phyloP scores from a whole-genome alignment of 37 sponge, comb jelly and placozoan species.

The Halichondria panicea region DNA sequence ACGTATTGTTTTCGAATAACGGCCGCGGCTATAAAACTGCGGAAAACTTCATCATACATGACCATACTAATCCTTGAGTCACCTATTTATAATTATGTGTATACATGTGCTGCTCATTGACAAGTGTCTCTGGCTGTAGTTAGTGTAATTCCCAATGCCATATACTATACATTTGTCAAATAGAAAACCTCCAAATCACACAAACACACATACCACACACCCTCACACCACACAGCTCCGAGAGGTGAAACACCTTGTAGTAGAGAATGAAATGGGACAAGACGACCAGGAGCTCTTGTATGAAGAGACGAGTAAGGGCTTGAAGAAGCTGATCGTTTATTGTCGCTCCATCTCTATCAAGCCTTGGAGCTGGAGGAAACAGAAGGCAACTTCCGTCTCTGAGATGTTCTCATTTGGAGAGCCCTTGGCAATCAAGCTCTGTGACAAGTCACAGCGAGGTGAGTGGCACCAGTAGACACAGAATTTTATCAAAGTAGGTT shows the following conservation, averaged over 20 bases:
- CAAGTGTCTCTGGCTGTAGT: no score
- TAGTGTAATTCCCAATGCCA: no score
- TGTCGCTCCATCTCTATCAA: slow-evolving; percentile 57
- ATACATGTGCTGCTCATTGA: no score
- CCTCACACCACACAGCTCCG: neutral
- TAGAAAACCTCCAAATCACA: neutral
- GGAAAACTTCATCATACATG: no score
- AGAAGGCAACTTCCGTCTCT: slow-evolving; percentile 36
- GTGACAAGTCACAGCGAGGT: slow-evolving; percentile 38
- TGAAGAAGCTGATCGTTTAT: slow-evolving; percentile 48
- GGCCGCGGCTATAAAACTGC: no score
- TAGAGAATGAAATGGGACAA: slow-evolving; percentile 3
- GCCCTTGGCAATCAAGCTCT: slow-evolving; percentile 30
- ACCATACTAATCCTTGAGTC: no score
- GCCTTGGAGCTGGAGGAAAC: slow-evolving; percentile 62
- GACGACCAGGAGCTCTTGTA: slow-evolving; percentile 60
- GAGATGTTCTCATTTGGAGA: slow-evolving; percentile 84
- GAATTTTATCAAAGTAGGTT: no score
- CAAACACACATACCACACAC: neutral
- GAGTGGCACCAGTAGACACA: neutral
- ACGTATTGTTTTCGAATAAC: no score
- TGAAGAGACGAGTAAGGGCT: slow-evolving; percentile 12
- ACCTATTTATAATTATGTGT: no score
- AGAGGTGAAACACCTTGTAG: neutral
- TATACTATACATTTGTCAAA: neutral